phyloP scores from a whole-genome alignment of 2,888 invertebrate species.

The Girardia tigrina region DNA sequence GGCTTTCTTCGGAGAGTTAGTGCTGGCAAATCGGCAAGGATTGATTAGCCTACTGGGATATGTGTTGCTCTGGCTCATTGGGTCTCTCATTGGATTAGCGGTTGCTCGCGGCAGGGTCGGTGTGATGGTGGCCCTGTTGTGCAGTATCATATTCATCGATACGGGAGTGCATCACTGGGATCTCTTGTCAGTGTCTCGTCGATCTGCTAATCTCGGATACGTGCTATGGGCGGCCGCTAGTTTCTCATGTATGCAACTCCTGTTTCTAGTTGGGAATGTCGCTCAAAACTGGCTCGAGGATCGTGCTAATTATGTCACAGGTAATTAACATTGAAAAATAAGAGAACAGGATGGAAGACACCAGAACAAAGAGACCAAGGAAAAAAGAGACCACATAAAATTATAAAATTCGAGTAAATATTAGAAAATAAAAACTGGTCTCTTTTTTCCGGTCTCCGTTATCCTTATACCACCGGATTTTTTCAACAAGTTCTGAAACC shows the following conservation, averaged over 20 bases:
- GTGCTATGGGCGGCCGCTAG: not conserved
- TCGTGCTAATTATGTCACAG: not conserved
- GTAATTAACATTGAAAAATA: no score
- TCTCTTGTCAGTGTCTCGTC: not conserved
- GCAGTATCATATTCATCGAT: not conserved
- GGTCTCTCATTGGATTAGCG: not conserved
- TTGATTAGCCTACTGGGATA: not conserved
- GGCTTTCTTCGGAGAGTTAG: not conserved
- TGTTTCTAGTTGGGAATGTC: not conserved
- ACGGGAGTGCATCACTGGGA: not conserved
- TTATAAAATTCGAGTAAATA: no score
- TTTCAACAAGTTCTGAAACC: no score
- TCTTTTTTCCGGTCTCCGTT: no score
- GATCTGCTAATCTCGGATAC: not conserved
- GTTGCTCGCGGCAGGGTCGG: not conserved
- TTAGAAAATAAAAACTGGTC: no score
- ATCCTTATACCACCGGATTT: no score
- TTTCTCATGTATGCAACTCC: not conserved
- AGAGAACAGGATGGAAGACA: no score
- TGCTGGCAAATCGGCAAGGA: not conserved
- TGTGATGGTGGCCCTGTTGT: not conserved
- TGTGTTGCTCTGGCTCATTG: not conserved
- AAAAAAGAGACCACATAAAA: no score
- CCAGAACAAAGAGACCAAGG: no score
- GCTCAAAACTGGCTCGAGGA: not conserved